phyloP scores from a whole-genome alignment of 64 coral and sea anemone genomes.

The Catalaphyllia jardinei region DNA sequence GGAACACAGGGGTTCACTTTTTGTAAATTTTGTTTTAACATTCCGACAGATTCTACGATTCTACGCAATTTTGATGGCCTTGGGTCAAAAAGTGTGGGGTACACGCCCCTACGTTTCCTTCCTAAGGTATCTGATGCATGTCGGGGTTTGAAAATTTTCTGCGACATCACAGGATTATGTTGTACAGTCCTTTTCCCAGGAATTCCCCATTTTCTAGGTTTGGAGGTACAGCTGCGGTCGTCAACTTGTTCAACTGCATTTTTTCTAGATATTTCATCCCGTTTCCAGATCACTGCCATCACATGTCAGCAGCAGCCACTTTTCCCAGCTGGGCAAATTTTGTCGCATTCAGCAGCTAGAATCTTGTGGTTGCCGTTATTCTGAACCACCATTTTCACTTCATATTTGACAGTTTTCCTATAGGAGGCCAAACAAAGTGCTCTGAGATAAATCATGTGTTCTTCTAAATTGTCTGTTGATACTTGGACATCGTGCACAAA shows the following conservation, averaged over 20 bases:
- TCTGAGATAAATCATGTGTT: slow-evolving; percentile 36
- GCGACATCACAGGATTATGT: no score
- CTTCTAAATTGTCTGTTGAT: background rate
- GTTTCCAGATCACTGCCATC: slow-evolving; percentile 77
- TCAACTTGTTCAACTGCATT: no score
- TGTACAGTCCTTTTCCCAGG: no score
- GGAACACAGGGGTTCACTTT: no score
- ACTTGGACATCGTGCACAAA: slow-evolving; percentile 62
- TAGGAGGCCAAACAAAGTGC: slow-evolving; percentile 71
- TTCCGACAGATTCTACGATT: no score
- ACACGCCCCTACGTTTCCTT: no score
- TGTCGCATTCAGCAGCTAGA: slow-evolving; percentile 48
- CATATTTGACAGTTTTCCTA: slow-evolving; percentile 57
- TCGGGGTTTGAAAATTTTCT: slow-evolving; percentile 45
- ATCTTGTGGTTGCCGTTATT: slow-evolving; percentile 57
- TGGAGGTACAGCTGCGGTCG: no score
- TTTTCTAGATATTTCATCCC: slow-evolving; percentile 66
- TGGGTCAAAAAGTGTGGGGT: no score
- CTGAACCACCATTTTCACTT: slow-evolving; percentile 54
- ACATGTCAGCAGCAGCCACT: slow-evolving; percentile 60
- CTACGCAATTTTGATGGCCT: no score
- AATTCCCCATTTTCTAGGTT: slow-evolving; percentile 64
- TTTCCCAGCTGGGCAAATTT: slow-evolving; percentile 43
- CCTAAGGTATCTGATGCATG: background rate
- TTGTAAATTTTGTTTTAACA: no score